These are phyloP conservation scores for Eleginops maclovinus DNA, from an alignment of 2,113 vertebrate genomes.

Conservation along the genomic window DNA sequence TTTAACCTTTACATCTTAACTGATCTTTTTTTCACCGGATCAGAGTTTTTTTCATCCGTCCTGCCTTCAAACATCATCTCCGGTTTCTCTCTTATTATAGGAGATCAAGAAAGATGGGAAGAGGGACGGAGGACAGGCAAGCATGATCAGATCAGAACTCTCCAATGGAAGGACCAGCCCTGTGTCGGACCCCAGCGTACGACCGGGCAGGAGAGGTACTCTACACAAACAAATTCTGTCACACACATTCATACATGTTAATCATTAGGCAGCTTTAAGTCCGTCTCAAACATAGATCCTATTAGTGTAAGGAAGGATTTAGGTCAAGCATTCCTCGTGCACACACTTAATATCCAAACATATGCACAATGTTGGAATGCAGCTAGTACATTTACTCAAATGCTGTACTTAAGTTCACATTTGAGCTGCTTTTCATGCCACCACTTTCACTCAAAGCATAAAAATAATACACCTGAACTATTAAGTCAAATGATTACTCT, in stretches of 20 bases:
- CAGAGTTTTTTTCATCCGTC: too few species aligned
- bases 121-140: slow-evolving; percentile 85
- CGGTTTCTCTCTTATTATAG: slow-evolving; percentile 69
- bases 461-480: too few species aligned
- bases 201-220: slow-evolving; percentile 92
- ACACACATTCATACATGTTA: not conserved
- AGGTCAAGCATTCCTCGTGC: slow-evolving; percentile 43
- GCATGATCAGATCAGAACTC: slow-evolving; percentile 87
- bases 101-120: slow-evolving; percentile 95
- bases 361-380: too few species aligned
- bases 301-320: slow-evolving; percentile 63
- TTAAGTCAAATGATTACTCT: too few species aligned
- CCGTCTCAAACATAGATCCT: slow-evolving; percentile 60
- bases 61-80: not conserved
- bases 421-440: not conserved
- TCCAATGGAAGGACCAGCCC: slow-evolving; percentile 91
- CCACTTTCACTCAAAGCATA: too few species aligned
- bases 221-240: not conserved
- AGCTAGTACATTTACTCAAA: not conserved
- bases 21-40: too few species aligned
- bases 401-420: too few species aligned
- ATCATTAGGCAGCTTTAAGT: slow-evolving; percentile 34
- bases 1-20: too few species aligned
- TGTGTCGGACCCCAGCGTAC: slow-evolving; percentile 89
- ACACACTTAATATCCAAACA: not conserved